Percentiles rank a stretch among this genome's conserved stretches.
Evolutionary conservation across 1,140 invertebrate genomes (phyloP).

Genomic region (Apolygus lucorum): DNA sequence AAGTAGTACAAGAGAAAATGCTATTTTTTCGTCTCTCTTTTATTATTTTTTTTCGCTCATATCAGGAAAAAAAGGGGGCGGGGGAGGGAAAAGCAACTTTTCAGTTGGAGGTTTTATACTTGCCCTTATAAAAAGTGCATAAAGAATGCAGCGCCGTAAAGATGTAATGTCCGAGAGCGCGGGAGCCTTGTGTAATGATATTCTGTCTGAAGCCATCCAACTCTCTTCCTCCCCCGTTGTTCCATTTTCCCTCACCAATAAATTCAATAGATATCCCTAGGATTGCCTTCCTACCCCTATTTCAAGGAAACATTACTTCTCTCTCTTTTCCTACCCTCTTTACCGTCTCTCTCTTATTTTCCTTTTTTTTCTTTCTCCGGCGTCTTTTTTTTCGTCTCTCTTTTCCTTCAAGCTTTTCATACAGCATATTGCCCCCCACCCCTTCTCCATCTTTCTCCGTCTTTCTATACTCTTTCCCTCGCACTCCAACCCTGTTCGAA

Average conservation of each 20-base stretch:
- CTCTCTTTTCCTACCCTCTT: slow-evolving; percentile 14
- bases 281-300: slow-evolving; percentile 17
- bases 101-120: slow-evolving; percentile 15
- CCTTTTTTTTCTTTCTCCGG: slow-evolving; percentile 10
- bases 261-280: slow-evolving; percentile 31
- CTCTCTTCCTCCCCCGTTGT: background rate
- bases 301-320: slow-evolving; percentile 19
- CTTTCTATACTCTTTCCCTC: slow-evolving; percentile 1
- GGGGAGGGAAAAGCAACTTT: slow-evolving; percentile 2
- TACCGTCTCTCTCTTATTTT: slow-evolving; percentile 3
- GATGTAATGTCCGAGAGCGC: slow-evolving; percentile 23
- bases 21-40: background rate
- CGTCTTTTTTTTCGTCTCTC: background rate
- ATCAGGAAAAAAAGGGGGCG: background rate
- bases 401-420: slow-evolving; percentile 22
- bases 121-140: slow-evolving; percentile 28
- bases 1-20: background rate
- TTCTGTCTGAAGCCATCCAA: slow-evolving; percentile 27
- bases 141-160: slow-evolving; percentile 27
- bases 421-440: slow-evolving; percentile 28
- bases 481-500: background rate
- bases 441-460: slow-evolving; percentile 28
- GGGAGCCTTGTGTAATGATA: slow-evolving; percentile 27
- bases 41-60: background rate
- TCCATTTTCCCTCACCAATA: slow-evolving; percentile 30